These are phyloP conservation scores for Chymomyza fuscimana DNA, from an alignment of 2,888 invertebrate genomes.

Conservation along the genomic window DNA sequence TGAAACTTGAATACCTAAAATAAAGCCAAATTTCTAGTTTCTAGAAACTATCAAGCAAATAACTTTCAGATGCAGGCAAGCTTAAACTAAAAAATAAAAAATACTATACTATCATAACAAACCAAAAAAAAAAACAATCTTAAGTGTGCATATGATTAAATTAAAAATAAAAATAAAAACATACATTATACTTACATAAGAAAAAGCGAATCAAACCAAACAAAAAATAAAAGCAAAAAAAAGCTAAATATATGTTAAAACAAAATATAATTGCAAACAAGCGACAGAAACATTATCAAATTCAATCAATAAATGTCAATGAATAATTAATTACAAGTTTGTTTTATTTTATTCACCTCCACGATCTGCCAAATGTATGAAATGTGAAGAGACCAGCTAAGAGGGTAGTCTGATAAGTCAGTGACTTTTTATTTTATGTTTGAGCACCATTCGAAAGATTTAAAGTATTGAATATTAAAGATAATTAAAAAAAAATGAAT, in stretches of 20 bases:
- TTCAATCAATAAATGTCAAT: conserved; percentile 76
- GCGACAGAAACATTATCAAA: conserved; percentile 67
- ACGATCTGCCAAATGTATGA: no score
- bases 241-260: conserved; percentile 18
- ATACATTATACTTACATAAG: conserved; percentile 39
- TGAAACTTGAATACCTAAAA: not conserved
- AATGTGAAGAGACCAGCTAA: no score
- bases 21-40: not conserved
- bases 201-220: conserved; percentile 42
- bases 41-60: conserved; percentile 1
- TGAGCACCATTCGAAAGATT: no score
- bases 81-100: not conserved
- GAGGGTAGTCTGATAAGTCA: no score
- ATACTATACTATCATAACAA: not conserved
- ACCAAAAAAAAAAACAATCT: not conserved
- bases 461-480: no score
- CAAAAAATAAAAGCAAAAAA: conserved; percentile 17
- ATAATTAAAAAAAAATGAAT: no score
- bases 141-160: not conserved
- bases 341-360: conserved; percentile 12
- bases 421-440: no score
- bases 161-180: conserved; percentile 34
- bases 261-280: conserved; percentile 24
- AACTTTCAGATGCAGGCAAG: conserved; percentile 18
- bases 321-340: conserved; percentile 56